phyloP scores from a whole-genome alignment of 2,113 vertebrate species.

The Periophthalmus modestus region DNA sequence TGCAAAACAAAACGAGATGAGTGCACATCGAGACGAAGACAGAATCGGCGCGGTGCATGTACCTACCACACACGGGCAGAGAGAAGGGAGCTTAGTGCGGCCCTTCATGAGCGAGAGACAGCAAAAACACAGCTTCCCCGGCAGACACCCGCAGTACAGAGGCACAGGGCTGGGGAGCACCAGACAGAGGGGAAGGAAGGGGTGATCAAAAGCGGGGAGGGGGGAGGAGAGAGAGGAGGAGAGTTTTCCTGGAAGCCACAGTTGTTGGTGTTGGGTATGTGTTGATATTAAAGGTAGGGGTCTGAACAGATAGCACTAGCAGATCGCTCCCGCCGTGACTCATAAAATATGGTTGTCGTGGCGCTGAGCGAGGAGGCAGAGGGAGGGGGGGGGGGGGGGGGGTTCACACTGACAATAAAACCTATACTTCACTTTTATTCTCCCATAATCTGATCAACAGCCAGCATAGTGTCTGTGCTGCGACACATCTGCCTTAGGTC shows the following conservation, averaged over 20 bases:
- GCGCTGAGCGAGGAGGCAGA: slow-evolving; percentile 55
- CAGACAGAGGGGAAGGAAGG: slow-evolving; percentile 48
- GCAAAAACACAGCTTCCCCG: slow-evolving; percentile 72
- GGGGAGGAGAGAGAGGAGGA: slow-evolving; percentile 43
- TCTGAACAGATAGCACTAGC: slow-evolving; percentile 64
- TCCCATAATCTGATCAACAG: slow-evolving; percentile 14
- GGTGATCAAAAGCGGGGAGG: slow-evolving; percentile 40
- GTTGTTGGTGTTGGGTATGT: slow-evolving; percentile 66
- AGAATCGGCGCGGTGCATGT: slow-evolving; percentile 63
- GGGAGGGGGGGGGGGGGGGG: slow-evolving; percentile 57
- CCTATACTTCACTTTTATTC: slow-evolving; percentile 36
- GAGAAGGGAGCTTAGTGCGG: slow-evolving; percentile 81
- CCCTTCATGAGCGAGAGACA: slow-evolving; percentile 83
- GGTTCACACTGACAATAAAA: slow-evolving; percentile 39
- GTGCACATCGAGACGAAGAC: slow-evolving; percentile 41
- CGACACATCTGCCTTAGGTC: slow-evolving; percentile 4
- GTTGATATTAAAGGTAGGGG: slow-evolving; percentile 62
- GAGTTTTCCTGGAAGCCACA: slow-evolving; percentile 74
- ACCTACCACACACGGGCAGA: slow-evolving; percentile 85
- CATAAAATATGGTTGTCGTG: slow-evolving; percentile 75
- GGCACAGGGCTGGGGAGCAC: slow-evolving; percentile 69
- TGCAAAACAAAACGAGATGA: slow-evolving; percentile 59
- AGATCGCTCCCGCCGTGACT: slow-evolving; percentile 71
- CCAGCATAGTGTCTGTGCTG: not conserved
- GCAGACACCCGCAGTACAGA: slow-evolving; percentile 77